Conservation (phyloP, 2,113 vertebrate species). For the Copsychus sechellarum region DNA sequence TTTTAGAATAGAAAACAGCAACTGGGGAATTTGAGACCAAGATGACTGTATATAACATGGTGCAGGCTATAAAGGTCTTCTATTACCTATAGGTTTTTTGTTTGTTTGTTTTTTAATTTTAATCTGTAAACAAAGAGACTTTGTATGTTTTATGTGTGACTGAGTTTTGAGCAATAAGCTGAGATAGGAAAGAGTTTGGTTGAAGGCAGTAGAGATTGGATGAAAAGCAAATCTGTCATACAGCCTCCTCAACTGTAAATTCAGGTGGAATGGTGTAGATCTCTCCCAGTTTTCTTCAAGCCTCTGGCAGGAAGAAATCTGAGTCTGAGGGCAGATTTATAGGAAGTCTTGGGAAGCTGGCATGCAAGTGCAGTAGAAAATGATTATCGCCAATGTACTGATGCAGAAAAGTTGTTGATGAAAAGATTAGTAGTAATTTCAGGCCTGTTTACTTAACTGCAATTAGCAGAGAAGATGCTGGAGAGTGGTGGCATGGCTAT, state of each 20-base stretch:
- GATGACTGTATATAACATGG: fast-evolving
- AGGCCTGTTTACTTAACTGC: background rate
- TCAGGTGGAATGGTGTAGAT: background rate
- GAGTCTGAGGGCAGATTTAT: background rate
- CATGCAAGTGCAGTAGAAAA: background rate
- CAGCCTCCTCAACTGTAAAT: background rate
- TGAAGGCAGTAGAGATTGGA: background rate
- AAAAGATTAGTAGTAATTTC: background rate
- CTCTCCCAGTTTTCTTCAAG: background rate
- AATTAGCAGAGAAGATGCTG: background rate
- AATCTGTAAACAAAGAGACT: background rate
- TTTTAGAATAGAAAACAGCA: background rate
- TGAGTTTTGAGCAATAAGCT: background rate
- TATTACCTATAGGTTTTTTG: background rate
- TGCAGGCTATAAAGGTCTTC: background rate
- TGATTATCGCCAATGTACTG: fast-evolving
- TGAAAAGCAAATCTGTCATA: background rate
- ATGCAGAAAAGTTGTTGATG: background rate
- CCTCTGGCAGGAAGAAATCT: background rate
- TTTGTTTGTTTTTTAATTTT: background rate
- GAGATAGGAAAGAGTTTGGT: background rate
- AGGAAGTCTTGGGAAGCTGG: background rate
- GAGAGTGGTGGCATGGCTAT: background rate
- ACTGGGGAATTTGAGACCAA: background rate
- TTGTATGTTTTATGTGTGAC: fast-evolving